phyloP scores from a whole-genome alignment of 2,797 vertebrate species.

The Gallirallus australis region DNA sequence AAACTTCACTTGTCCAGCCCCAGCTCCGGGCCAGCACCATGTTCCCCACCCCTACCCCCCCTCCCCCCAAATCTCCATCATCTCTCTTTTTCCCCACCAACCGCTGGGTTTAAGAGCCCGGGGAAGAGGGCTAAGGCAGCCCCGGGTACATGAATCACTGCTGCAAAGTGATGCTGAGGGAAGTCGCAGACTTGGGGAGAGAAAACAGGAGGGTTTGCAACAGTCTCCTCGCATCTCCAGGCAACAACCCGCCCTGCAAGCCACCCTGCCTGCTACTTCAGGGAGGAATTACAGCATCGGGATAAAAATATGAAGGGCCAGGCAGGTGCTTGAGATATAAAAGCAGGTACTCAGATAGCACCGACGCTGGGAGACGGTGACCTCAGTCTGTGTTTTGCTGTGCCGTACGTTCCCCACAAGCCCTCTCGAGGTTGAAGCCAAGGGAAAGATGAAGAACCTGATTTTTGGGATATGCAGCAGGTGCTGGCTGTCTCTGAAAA shows the following conservation, averaged over 20 bases:
- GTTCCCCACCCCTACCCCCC: neutral
- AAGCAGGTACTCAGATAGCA: neutral
- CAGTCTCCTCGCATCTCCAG: constrained; percentile 76
- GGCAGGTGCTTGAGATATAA: neutral
- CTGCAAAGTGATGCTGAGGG: constrained; percentile 67
- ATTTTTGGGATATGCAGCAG: accelerated
- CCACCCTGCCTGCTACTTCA: neutral
- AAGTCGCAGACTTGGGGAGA: constrained; percentile 59
- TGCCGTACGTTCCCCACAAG: neutral
- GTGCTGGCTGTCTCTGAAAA: neutral
- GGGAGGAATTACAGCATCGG: neutral
- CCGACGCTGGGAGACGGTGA: accelerated
- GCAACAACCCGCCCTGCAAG: constrained; percentile 51
- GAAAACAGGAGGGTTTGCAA: constrained; percentile 77
- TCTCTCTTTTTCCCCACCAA: neutral
- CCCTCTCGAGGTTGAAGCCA: neutral
- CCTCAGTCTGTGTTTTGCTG: accelerated
- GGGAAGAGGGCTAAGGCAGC: neutral
- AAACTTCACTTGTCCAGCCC: too few relatives aligned
- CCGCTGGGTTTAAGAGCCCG: neutral
- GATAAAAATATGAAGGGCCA: neutral
- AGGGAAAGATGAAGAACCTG: neutral
- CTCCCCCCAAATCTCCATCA: neutral
- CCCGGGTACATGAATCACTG: neutral
- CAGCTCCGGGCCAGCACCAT: neutral